Evolutionary conservation across 2,797 vertebrate species (phyloP).

Genomic region (Hybognathus amarus): DNA sequence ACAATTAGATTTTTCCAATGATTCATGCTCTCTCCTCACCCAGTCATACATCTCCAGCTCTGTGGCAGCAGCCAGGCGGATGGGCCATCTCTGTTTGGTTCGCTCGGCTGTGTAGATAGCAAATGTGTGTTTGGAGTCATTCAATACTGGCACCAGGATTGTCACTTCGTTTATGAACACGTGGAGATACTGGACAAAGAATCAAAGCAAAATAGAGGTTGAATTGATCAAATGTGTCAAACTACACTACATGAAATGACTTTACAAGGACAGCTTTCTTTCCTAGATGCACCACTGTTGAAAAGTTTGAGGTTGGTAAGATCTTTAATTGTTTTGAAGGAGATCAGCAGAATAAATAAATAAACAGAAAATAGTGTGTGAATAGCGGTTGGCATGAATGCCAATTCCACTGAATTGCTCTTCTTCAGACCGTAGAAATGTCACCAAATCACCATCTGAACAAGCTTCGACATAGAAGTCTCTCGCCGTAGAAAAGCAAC

Average conservation of each 20-base stretch:
- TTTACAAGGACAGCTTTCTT: background rate
- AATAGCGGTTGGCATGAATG: no score
- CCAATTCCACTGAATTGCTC: no score
- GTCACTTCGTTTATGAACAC: conserved; percentile 95
- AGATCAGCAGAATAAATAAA: no score
- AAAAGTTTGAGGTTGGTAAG: background rate
- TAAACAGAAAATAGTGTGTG: no score
- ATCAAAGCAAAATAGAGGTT: background rate
- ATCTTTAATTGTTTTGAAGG: background rate
- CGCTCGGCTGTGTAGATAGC: conserved; percentile 93
- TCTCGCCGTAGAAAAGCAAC: no score
- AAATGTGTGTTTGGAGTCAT: conserved; percentile 91
- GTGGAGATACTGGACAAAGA: conserved; percentile 86
- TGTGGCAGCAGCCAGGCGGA: conserved; percentile 87
- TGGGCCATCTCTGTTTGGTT: conserved; percentile 94
- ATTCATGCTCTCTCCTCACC: conserved; percentile 73
- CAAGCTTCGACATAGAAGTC: no score
- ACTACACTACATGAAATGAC: background rate
- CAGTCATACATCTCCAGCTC: conserved; percentile 97
- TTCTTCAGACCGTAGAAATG: no score
- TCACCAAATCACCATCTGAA: no score
- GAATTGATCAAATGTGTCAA: background rate
- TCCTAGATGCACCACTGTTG: background rate
- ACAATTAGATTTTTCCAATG: background rate
- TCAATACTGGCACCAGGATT: conserved; percentile 90